Percentiles rank a stretch among this genome's conserved stretches.
phyloP scores from a whole-genome alignment of 1,140 invertebrate species.

The Dendroctonus ponderosae region DNA sequence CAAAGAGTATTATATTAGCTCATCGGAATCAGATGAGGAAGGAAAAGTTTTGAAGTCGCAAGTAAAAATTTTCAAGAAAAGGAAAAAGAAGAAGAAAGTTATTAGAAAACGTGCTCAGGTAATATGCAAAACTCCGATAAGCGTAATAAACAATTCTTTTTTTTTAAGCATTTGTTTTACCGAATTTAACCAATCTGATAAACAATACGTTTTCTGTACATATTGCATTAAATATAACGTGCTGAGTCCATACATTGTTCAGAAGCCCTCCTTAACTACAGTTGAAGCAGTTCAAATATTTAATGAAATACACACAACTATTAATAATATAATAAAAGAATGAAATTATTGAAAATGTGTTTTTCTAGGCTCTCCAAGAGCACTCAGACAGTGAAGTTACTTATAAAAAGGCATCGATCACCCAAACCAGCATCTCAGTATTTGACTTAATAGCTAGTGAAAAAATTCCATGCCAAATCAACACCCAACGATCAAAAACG shows the following conservation, averaged over 20 bases:
- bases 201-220: too few species aligned
- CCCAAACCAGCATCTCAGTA: conserved; percentile 29
- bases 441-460: conserved; percentile 33
- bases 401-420: conserved; percentile 14
- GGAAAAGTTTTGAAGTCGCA: conserved; percentile 33
- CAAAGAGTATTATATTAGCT: conserved; percentile 38
- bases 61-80: conserved; percentile 29
- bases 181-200: too few species aligned
- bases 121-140: not conserved
- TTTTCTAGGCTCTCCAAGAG: conserved; percentile 15
- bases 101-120: conserved; percentile 24
- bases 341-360: too few species aligned
- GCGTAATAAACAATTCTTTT: too few species aligned
- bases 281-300: too few species aligned
- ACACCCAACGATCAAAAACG: conserved; percentile 21
- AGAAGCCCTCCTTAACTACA: too few species aligned
- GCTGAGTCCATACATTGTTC: too few species aligned
- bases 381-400: conserved; percentile 28
- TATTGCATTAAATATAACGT: too few species aligned
- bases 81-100: conserved; percentile 36
- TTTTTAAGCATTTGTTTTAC: too few species aligned
- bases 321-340: too few species aligned
- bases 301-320: too few species aligned
- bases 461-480: conserved; percentile 17
- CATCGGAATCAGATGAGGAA: conserved; percentile 39